Conservation (phyloP, 2,113 vertebrate species). For the Daubentonia madagascariensis region DNA sequence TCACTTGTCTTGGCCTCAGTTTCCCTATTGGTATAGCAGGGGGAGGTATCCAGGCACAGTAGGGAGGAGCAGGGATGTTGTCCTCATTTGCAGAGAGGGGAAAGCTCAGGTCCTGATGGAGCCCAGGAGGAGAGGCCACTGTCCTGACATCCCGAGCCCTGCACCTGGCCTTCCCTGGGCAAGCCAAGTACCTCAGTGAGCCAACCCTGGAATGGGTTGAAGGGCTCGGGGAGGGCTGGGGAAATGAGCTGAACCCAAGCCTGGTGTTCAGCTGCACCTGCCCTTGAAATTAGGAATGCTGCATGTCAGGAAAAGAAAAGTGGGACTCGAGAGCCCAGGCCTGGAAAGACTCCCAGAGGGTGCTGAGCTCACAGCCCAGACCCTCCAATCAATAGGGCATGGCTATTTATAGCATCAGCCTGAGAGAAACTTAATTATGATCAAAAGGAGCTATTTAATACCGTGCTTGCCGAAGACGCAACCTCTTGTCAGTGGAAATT, state of each 20-base stretch:
- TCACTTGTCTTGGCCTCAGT: neutral
- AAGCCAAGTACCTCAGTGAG: neutral
- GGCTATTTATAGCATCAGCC: conserved; percentile 80
- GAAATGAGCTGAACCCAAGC: neutral
- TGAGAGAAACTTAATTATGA: conserved; percentile 82
- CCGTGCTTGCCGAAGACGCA: conserved; percentile 75
- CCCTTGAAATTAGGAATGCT: conserved; percentile 60
- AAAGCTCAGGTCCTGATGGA: neutral
- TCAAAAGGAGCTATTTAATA: conserved; percentile 81
- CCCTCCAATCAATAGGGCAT: conserved; percentile 82
- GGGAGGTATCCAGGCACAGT: neutral
- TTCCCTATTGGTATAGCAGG: neutral
- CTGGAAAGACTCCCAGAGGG: conserved; percentile 69
- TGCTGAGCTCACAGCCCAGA: conserved; percentile 76
- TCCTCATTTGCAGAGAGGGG: neutral
- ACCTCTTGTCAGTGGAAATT: conserved; percentile 78
- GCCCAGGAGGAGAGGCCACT: neutral
- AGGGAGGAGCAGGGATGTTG: neutral
- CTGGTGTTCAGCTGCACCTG: conserved; percentile 18
- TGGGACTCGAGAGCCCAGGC: conserved; percentile 53
- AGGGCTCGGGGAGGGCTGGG: neutral
- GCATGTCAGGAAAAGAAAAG: conserved; percentile 54
- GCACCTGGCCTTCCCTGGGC: neutral
- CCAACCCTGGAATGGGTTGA: neutral
- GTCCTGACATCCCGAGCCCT: neutral